Percentiles rank a stretch among this genome's conserved stretches.
Evolutionary conservation across 2,888 invertebrate genomes (phyloP).

Genomic region (Pilophorus perplexus): DNA sequence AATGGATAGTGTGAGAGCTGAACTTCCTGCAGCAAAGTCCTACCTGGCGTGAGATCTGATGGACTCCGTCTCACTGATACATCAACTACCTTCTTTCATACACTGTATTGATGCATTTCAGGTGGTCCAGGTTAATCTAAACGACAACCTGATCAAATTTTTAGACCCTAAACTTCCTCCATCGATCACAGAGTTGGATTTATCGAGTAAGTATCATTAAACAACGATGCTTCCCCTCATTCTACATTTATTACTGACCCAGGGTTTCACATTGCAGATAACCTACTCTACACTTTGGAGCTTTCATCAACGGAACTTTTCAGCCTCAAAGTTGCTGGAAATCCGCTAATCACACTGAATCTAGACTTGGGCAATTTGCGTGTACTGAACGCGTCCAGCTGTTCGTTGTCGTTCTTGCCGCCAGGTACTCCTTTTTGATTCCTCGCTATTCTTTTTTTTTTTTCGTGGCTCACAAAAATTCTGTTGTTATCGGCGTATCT

Average conservation of each 20-base stretch:
- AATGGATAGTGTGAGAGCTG: too few species aligned
- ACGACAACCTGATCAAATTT: background rate
- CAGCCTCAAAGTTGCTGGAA: slow-evolving; percentile 7
- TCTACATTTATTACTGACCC: background rate
- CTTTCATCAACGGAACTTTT: background rate
- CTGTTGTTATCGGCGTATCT: too few species aligned
- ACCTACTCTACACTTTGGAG: background rate
- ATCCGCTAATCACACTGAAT: slow-evolving; percentile 11
- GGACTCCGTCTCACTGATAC: too few species aligned
- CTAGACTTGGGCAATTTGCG: background rate
- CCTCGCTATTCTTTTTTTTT: too few species aligned
- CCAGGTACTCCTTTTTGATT: too few species aligned
- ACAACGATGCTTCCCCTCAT: background rate
- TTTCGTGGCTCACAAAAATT: too few species aligned
- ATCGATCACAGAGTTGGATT: slow-evolving; percentile 15
- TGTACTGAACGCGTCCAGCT: slow-evolving; percentile 19
- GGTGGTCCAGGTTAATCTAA: slow-evolving; percentile 1
- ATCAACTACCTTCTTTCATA: too few species aligned
- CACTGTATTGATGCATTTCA: too few species aligned
- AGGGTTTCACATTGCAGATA: too few species aligned
- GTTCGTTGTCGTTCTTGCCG: slow-evolving; percentile 13
- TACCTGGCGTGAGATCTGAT: too few species aligned
- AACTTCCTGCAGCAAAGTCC: too few species aligned
- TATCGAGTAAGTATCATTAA: slow-evolving; percentile 16
- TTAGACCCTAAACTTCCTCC: slow-evolving; percentile 3